These are phyloP conservation scores for Miltochrista miniata DNA, from an alignment of 2,888 invertebrate genomes.

Conservation along the genomic window DNA sequence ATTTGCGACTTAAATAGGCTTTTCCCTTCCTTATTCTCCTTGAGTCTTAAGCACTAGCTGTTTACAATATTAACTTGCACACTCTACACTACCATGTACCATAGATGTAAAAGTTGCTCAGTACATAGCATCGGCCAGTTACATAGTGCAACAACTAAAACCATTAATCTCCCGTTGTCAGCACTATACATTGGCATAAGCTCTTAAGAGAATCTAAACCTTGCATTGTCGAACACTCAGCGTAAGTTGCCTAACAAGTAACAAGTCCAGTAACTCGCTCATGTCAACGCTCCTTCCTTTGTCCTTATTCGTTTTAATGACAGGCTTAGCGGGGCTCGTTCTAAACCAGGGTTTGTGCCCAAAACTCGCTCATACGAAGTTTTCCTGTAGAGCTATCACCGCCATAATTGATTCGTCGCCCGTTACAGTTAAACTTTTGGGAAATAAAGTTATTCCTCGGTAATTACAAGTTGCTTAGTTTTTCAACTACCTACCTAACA, in stretches of 20 bases:
- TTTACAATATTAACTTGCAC: not conserved
- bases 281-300: slow-evolving; percentile 16
- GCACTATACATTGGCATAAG: not conserved
- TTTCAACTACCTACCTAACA: slow-evolving; percentile 10
- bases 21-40: not conserved
- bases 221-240: not conserved
- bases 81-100: not conserved
- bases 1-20: not conserved
- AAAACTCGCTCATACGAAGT: slow-evolving; percentile 39
- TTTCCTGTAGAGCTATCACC: slow-evolving; percentile 31
- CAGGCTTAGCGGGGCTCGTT: slow-evolving; percentile 36
- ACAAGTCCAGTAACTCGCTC: slow-evolving; percentile 12
- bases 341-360: slow-evolving; percentile 40
- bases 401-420: slow-evolving; percentile 45
- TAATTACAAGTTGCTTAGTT: slow-evolving; percentile 27
- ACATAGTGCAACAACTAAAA: not conserved
- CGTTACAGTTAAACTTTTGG: slow-evolving; percentile 21
- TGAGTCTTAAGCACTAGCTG: not conserved
- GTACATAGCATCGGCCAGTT: no score
- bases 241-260: not conserved
- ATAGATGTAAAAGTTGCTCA: not conserved
- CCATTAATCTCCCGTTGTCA: slow-evolving; percentile 1
- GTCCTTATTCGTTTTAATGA: slow-evolving; percentile 51
- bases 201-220: not conserved
- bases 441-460: slow-evolving; percentile 26